Percentiles rank a stretch among this genome's conserved stretches.
phyloP scores from a whole-genome alignment of 2,113 vertebrate genomes.

The Crotalus viridis region DNA sequence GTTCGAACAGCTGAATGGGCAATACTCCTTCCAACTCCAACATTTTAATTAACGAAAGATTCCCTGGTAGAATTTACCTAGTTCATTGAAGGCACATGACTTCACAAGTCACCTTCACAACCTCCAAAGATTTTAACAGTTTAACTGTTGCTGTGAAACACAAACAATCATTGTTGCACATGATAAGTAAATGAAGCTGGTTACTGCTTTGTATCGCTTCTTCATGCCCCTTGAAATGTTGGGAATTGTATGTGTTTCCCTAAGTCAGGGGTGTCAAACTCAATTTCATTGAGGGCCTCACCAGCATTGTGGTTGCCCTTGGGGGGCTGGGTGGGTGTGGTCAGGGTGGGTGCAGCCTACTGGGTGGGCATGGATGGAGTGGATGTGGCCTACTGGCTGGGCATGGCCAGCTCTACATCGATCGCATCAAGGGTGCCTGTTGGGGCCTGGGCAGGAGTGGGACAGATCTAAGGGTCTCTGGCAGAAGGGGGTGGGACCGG shows the following conservation, averaged over 20 bases:
- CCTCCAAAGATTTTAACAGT: slow-evolving; percentile 63
- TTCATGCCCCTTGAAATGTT: not conserved
- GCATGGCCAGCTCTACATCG: too few relatives aligned
- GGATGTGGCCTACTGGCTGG: too few relatives aligned
- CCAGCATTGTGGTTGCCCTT: too few relatives aligned
- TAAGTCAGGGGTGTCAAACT: too few relatives aligned
- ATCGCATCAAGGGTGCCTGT: too few relatives aligned
- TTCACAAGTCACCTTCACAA: slow-evolving; percentile 58
- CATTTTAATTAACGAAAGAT: slow-evolving; percentile 63
- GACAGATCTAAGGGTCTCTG: too few relatives aligned
- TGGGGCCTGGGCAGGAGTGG: too few relatives aligned
- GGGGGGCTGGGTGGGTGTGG: too few relatives aligned
- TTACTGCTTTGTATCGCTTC: slow-evolving; percentile 18
- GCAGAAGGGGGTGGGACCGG: too few relatives aligned
- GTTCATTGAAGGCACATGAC: slow-evolving; percentile 58
- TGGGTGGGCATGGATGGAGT: too few relatives aligned
- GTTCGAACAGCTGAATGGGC: not conserved
- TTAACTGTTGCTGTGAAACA: slow-evolving; percentile 56
- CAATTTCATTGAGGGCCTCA: too few relatives aligned
- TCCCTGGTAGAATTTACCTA: slow-evolving; percentile 57
- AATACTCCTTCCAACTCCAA: slow-evolving; percentile 59
- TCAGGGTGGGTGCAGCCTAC: too few relatives aligned
- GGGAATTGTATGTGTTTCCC: not conserved
- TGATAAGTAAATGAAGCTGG: slow-evolving; percentile 34
- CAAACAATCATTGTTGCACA: slow-evolving; percentile 30